Base-by-base conservation (phyloP, 1,140 invertebrate genomes). In the Solenopsis fugax region DNA sequence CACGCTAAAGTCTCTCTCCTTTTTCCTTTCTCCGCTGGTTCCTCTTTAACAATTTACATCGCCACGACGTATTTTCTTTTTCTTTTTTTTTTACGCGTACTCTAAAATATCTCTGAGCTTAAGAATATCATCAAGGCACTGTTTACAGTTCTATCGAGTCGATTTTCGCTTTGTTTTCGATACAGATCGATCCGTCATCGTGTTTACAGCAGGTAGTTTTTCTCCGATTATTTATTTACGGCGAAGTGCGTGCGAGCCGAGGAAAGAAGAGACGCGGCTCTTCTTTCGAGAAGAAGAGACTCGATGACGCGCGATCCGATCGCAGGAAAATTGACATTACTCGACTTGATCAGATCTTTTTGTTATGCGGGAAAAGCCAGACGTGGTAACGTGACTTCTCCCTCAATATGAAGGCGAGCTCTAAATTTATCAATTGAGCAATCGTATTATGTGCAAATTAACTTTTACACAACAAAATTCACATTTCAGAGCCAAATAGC, bases 31-130 rank as follows among this genome's bases (percentile, higher is more conserved):
- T 58, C 64, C 16, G 71, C 62, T 69, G 48, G 50, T 86, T 65
- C 62, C 12, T 65, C 13, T 80, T 80, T 56, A 45, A 71, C 64
- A 67, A 81, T 69, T 81, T 82, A 82, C 64, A 58, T n/a, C 24
- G 52, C 7, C 67, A n/a, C 34, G 52, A 69, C 50, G n/a, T 62
- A 21, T 24, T 48, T 24, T 64, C 52, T 41, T 45, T 13, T 24
- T 71, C 21, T 21, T 41, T 45, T 13, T 24, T 71, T 37, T 21
- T 52, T 21, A 48, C 13, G 69, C 24, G 41, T 84, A 84, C n/a
- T 87, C 71, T 87, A 89, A 90, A 90, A 90, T 90, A 90, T 89
- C 58, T 90, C 89, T 90, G 56, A 52, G 81, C 88, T 89, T 90
- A 90, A 87, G 12, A 65, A 75, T 89, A 90, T 88, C 52, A 67